A percentile compares a stretch with the other conserved stretches of the same genome.
Evolutionary conservation across 1,140 invertebrate species (phyloP).

Genomic region (Anadara kagoshimensis): DNA sequence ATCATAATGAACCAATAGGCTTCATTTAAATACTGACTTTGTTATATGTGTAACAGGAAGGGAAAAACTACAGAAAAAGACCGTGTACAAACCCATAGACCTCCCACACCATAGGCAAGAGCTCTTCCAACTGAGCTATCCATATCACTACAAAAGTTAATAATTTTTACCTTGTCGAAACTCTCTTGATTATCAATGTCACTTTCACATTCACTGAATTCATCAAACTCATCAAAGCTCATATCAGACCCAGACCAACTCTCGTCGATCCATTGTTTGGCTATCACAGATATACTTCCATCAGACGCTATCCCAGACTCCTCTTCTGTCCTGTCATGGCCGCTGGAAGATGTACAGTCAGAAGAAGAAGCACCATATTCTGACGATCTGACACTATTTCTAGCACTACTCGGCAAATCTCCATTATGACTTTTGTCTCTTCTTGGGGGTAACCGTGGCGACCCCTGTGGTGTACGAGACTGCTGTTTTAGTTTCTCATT

Average conservation of each 20-base stretch:
- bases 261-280: conserved; percentile 57
- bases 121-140: too few species aligned
- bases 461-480: background rate
- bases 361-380: conserved; percentile 15
- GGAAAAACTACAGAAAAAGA: too few species aligned
- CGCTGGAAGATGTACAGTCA: conserved; percentile 10
- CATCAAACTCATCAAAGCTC: conserved; percentile 33
- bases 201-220: conserved; percentile 36
- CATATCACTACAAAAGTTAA: background rate
- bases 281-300: conserved; percentile 32
- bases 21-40: too few species aligned
- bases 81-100: too few species aligned
- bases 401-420: conserved; percentile 10
- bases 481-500: background rate
- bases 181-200: conserved; percentile 35
- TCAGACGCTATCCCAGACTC: conserved; percentile 22
- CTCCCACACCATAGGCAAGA: too few species aligned
- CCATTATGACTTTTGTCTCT: conserved; percentile 6
- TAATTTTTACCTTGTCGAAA: conserved; percentile 22
- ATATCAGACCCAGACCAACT: conserved; percentile 64
- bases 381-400: conserved; percentile 27
- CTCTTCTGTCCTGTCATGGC: conserved; percentile 13
- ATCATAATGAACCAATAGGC: too few species aligned
- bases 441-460: background rate
- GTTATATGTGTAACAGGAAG: too few species aligned